Conservation (phyloP, 1,140 invertebrate genomes). For the Bathynomus jamesi region DNA sequence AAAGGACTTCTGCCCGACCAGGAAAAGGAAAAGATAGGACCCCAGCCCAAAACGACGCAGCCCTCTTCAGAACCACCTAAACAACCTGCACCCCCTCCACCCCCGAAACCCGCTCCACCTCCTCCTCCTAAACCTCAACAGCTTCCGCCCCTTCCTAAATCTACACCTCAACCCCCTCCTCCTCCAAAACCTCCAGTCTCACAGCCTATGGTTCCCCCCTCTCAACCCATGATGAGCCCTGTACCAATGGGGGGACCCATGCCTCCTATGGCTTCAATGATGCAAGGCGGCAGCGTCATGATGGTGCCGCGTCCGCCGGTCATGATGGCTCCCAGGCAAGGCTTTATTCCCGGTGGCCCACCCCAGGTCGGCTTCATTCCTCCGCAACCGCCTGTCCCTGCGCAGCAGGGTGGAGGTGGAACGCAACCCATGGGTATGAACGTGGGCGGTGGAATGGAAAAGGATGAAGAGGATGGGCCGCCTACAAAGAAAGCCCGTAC, state of each 20-base stretch:
- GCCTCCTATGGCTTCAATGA: constrained; percentile 37
- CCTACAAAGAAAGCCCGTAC: constrained; percentile 78
- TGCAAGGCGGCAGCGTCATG: constrained; percentile 29
- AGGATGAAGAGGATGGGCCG: constrained; percentile 65
- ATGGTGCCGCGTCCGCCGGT: constrained; percentile 36
- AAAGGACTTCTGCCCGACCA: constrained; percentile 88
- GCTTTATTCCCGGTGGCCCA: constrained; percentile 27
- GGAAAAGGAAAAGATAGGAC: constrained; percentile 82
- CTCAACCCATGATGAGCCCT: constrained; percentile 33
- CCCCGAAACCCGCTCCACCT: constrained; percentile 33
- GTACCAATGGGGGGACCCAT: constrained; percentile 32
- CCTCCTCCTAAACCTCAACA: constrained; percentile 38
- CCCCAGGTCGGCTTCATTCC: constrained; percentile 25
- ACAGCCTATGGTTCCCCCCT: constrained; percentile 38
- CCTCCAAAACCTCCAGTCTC: constrained; percentile 39
- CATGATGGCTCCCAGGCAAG: constrained; percentile 34
- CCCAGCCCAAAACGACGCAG: constrained; percentile 28
- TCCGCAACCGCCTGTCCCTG: constrained; percentile 26
- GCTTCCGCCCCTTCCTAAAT: constrained; percentile 44
- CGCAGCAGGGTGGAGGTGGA: constrained; percentile 16
- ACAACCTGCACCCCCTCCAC: constrained; percentile 39
- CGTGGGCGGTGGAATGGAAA: constrained; percentile 4
- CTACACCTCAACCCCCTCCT: constrained; percentile 48
- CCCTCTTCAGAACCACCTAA: constrained; percentile 19
- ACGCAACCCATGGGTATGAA: constrained; percentile 2